Conservation (phyloP, 2,888 invertebrate genomes). For the Macrostomum cliftonense region DNA sequence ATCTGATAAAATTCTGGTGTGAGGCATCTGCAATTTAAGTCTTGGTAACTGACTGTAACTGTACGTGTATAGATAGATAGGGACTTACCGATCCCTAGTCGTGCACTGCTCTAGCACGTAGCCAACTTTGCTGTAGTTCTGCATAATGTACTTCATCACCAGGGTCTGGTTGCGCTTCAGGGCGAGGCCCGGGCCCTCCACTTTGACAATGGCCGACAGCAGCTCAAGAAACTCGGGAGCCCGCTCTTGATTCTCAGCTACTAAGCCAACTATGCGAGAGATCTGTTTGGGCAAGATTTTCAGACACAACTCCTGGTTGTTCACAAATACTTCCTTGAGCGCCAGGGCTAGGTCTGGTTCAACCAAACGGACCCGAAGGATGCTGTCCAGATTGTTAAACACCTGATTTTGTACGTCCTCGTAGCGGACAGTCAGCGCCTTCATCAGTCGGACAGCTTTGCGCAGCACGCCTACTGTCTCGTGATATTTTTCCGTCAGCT, state of each 20-base stretch:
- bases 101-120: slow-evolving; percentile 17
- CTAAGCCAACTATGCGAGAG: slow-evolving; percentile 18
- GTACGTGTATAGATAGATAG: too few relatives aligned
- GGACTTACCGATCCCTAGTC: too few relatives aligned
- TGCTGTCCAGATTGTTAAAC: slow-evolving; percentile 4
- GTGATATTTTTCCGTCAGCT: slow-evolving; percentile 8
- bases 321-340: slow-evolving; percentile 12
- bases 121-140: slow-evolving; percentile 21
- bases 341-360: slow-evolving; percentile 8
- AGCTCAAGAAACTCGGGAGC: slow-evolving; percentile 21
- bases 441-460: slow-evolving; percentile 9
- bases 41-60: too few relatives aligned
- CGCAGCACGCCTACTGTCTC: slow-evolving; percentile 6
- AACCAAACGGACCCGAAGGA: slow-evolving; percentile 6
- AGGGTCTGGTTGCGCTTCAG: slow-evolving; percentile 22
- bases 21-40: too few relatives aligned
- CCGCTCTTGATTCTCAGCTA: slow-evolving; percentile 17
- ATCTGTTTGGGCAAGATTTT: slow-evolving; percentile 18
- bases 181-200: slow-evolving; percentile 19
- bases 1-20: too few relatives aligned
- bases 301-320: slow-evolving; percentile 11
- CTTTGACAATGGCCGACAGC: slow-evolving; percentile 19
- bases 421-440: slow-evolving; percentile 6
- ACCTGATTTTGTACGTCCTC: slow-evolving; percentile 8
- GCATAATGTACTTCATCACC: slow-evolving; percentile 24